Percentiles rank a stretch among this genome's conserved stretches.
These are phyloP conservation scores for Heterodera filipjevi DNA, from an alignment of 2,888 invertebrate genomes.

Conservation along the genomic window DNA sequence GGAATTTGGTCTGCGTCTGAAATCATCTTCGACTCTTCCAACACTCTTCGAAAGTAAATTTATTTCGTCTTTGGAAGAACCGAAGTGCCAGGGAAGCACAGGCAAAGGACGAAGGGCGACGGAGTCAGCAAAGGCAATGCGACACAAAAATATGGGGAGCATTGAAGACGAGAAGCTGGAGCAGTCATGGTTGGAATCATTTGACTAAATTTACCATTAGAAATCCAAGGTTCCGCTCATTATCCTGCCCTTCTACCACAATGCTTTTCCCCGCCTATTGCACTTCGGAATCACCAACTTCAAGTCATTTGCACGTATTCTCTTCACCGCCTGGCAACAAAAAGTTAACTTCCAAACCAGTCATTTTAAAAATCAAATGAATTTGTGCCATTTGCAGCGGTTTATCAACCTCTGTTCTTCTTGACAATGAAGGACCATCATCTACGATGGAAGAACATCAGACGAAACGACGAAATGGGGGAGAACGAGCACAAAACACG, in stretches of 20 bases:
- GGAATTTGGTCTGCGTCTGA: constrained; percentile 23
- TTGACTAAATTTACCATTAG: not conserved
- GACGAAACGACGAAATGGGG: not conserved
- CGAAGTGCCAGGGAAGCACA: not conserved
- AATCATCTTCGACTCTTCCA: not conserved
- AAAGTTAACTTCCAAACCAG: not conserved
- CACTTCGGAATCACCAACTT: not conserved
- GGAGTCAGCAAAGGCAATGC: not conserved
- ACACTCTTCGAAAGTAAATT: not conserved
- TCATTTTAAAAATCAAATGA: not conserved
- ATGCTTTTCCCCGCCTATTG: not conserved
- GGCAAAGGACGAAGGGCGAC: not conserved
- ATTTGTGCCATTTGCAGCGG: not conserved
- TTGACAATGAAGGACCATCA: not conserved
- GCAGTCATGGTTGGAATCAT: not conserved
- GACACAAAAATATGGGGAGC: not conserved
- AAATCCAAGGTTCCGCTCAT: not conserved
- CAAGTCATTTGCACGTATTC: not conserved
- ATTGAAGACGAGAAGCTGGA: not conserved
- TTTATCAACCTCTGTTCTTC: not conserved
- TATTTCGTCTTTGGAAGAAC: not conserved
- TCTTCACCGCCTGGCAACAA: not conserved
- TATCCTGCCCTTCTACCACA: not conserved
- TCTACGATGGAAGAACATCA: constrained; percentile 13
- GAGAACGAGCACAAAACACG: not conserved